Base-by-base conservation (phyloP, 2,888 invertebrate species). In the Drosophila longiperda region DNA sequence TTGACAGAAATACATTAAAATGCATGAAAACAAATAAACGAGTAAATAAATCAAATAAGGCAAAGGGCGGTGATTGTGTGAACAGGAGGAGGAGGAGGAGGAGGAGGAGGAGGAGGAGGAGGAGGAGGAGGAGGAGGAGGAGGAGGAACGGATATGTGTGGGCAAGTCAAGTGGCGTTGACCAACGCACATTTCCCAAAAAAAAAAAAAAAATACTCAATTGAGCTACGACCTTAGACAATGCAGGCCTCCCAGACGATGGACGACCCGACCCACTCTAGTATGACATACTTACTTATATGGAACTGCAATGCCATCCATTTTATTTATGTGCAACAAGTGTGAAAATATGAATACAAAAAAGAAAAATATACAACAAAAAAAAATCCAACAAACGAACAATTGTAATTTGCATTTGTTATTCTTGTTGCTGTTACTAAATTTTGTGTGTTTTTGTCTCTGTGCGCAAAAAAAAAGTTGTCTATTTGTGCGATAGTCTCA, bases 1-100 rank as follows among this genome's bases (percentile, higher is more conserved):
- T 75, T 70, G 58, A 75, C 69, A 68, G 49, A 75, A 73, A 69
- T 52, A 72, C 57, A 83, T 84, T 84, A 76, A 86, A 86, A 86
- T 86, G 82, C 84, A 82, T 68, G 75, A 54, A 78, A 75, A 78
- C 73, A 67, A 72, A 58, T 65, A 72, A 63, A 55, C 66, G 20
- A 26, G 61, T 73, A 73, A 78, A 85, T 78, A 82, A 82, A 83
- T 75, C 73, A 83, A 74, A 57, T 45, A 55, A 58, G 48, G 9
- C 67, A 73, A 78, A 74, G 70, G 70, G 70, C 38, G 42, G 45
- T 20, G 3, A 45, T 20, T 20, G 6, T 3, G 20, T 15, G 12
- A 32, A 12, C 8, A 17, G 48, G 3, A 17, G 8, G 15, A 9
- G 50, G 2, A 15, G 1, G 26, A 36, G 23, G 1, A 57, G 17